Evolutionary conservation across 2,888 invertebrate genomes (phyloP), one percentile per base, ranked within the genome.

Genomic region (Acholoe squamosa): DNA sequence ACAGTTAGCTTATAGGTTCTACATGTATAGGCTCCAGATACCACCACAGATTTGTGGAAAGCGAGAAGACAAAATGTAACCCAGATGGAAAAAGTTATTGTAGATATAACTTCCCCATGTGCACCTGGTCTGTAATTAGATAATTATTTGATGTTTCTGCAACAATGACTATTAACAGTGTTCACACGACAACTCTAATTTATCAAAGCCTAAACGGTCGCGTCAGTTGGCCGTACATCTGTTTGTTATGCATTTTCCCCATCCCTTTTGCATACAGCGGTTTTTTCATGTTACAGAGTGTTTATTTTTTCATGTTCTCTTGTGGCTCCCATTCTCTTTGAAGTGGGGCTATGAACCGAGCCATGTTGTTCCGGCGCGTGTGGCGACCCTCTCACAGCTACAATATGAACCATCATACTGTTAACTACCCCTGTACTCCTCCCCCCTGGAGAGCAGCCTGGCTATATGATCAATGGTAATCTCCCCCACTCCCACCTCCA

Each of bases 381-480:
- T 28, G 71, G 71, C 71, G 61, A 71, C 71, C n/a, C 31, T 71
- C 71, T 28, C 71, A 28, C 71, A 7, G 31, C 71, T 25, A 5
- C 71, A 71, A 25, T 19, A 61, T 61, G 61, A 61, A 61, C 61
- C 61, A n/a, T 61, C 61, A 61, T 3, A 61, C 61, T n/a, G 61
- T 61, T 61, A 61, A 61, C 61, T 61, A 61, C 61, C 19, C n/a
- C 61, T 61, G 61, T 61, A 61, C 61, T n/a, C 61, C 61, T n/a
- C 61, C 61, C n/a, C 22, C 61, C 61, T 43, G 43, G 43, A 43
- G 43, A 61, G 61, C 61, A 3, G 61, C 22, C 61, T 61, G n/a
- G 71, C 28, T 71, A 28, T 71, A 71, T 71, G 71, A 71, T 71
- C 71, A 71, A 71, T 71, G 71, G 14, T 71, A 71, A 71, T 28